These are phyloP conservation scores for Lucilia cuprina DNA, from an alignment of 1,140 invertebrate species.

Conservation along the genomic window DNA sequence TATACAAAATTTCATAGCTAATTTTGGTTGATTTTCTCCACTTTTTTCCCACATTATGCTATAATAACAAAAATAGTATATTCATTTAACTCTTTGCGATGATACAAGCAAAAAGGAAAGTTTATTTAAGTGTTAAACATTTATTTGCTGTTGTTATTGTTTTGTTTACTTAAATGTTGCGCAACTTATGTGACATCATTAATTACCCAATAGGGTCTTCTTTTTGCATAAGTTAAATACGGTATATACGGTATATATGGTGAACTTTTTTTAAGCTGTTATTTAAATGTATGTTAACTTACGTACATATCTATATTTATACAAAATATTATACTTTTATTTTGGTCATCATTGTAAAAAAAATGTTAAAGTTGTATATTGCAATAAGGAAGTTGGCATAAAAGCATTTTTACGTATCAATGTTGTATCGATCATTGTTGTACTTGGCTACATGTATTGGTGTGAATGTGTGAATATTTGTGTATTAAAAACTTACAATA, in stretches of 20 bases:
- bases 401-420: not conserved
- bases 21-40: not conserved
- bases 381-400: not conserved
- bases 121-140: not conserved
- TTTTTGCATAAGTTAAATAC: no score
- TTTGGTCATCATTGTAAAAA: not conserved
- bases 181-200: not conserved
- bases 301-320: no score
- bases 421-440: not conserved
- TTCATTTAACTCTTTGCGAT: not conserved
- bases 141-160: not conserved
- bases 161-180: not conserved
- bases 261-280: no score
- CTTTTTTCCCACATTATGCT: not conserved
- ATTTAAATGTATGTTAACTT: no score
- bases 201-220: no score
- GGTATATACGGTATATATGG: no score
- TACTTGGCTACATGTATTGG: not conserved
- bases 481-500: constrained; percentile 16
- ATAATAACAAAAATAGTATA: not conserved
- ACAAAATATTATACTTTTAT: not conserved
- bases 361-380: not conserved
- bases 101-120: not conserved
- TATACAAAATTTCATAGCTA: not conserved
- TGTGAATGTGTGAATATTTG: not conserved